phyloP scores from a whole-genome alignment of 2,797 vertebrate genomes.

The Anabacerthia variegaticeps region DNA sequence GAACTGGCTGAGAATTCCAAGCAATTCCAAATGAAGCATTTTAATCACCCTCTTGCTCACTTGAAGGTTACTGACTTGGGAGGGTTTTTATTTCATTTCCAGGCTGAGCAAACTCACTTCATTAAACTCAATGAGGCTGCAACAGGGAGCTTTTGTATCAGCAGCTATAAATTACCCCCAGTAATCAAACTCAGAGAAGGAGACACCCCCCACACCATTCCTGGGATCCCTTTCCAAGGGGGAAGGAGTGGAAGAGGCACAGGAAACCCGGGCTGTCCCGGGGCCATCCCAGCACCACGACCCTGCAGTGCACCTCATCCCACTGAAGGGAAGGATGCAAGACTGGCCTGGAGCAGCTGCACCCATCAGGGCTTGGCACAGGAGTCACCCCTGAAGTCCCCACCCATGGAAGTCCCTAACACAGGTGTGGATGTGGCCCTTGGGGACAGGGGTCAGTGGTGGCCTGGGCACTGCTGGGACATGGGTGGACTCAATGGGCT shows the following conservation, averaged over 20 bases:
- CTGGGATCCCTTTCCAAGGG: background rate
- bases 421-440: background rate
- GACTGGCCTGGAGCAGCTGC: fast-evolving
- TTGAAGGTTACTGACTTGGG: background rate
- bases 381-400: background rate
- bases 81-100: background rate
- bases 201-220: background rate
- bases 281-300: fast-evolving
- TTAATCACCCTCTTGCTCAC: background rate
- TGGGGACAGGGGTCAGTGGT: background rate
- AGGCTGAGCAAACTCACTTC: background rate
- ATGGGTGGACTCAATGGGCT: fast-evolving
- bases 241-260: background rate
- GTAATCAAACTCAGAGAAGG: background rate
- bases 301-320: background rate
- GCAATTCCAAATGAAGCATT: background rate
- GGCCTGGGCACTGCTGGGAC: background rate
- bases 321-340: fast-evolving
- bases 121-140: conserved; percentile 30
- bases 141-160: background rate
- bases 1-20: background rate
- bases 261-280: background rate
- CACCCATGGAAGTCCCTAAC: fast-evolving
- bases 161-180: background rate
- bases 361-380: background rate